These are phyloP conservation scores for Bucco capensis DNA, from an alignment of 2,113 vertebrate species.

Conservation along the genomic window DNA sequence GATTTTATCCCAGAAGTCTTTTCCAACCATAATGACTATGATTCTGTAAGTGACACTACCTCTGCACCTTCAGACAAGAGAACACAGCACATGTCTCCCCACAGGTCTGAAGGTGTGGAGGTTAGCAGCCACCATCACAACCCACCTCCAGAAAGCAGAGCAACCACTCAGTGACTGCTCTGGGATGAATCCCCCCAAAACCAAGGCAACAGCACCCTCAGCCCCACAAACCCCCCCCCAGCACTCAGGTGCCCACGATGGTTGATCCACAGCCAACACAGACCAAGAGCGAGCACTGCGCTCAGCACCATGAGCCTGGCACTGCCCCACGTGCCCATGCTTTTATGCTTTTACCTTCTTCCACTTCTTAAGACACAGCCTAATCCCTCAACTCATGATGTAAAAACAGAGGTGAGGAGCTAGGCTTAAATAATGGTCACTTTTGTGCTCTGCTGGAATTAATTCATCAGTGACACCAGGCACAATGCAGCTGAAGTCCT, in stretches of 20 bases:
- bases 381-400: constrained; percentile 64
- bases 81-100: accelerated
- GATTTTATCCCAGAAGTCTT: too few species aligned
- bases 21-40: too few species aligned
- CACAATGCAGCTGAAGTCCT: constrained; percentile 83
- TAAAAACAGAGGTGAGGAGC: constrained; percentile 67
- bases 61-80: neutral
- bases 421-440: constrained; percentile 82
- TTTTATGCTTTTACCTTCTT: accelerated
- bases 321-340: accelerated
- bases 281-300: accelerated
- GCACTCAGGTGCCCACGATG: accelerated
- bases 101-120: neutral
- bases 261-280: accelerated
- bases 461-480: constrained; percentile 90
- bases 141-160: neutral
- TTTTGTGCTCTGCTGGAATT: constrained; percentile 88
- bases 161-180: neutral
- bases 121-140: neutral
- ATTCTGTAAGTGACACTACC: too few species aligned
- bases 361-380: constrained; percentile 56
- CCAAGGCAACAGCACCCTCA: neutral
- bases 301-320: accelerated
- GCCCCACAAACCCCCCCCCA: accelerated
- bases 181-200: accelerated